Percentiles rank a stretch among this genome's conserved stretches.
phyloP scores from a whole-genome alignment of 1,140 invertebrate genomes.

The Apis cerana region DNA sequence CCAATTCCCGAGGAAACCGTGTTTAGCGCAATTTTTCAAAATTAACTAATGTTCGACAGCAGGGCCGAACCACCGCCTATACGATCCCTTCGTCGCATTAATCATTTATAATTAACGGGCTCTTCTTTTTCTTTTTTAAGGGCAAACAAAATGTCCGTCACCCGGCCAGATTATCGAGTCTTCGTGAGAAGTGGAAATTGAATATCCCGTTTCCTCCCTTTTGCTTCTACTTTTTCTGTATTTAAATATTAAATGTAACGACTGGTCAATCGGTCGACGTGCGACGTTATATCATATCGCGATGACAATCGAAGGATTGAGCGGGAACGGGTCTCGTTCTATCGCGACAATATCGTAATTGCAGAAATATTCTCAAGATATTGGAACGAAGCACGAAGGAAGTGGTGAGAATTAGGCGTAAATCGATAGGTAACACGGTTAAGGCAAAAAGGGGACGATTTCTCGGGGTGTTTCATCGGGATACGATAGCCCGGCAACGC shows the following conservation, averaged over 20 bases:
- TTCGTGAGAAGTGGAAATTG: not conserved
- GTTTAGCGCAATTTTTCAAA: constrained; percentile 73
- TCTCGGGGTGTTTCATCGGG: constrained; percentile 59
- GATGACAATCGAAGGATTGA: too few species aligned
- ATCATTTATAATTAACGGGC: constrained; percentile 67
- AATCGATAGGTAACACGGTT: not conserved
- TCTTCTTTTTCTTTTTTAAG: not conserved
- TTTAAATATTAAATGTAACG: too few species aligned
- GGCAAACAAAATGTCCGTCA: not conserved
- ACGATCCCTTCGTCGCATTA: constrained; percentile 44
- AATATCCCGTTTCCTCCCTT: constrained; percentile 43
- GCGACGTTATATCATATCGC: too few species aligned
- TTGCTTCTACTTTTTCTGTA: not conserved
- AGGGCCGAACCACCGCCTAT: not conserved
- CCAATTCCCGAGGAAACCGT: constrained; percentile 69
- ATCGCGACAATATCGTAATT: too few species aligned
- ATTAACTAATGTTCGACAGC: constrained; percentile 78
- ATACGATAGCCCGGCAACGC: constrained; percentile 60
- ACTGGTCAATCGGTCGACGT: too few species aligned
- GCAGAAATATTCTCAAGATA: too few species aligned
- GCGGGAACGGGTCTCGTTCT: too few species aligned
- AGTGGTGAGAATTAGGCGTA: too few species aligned
- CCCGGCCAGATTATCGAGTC: not conserved
- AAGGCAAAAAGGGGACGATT: constrained; percentile 49
- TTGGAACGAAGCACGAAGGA: too few species aligned